Base-by-base conservation (phyloP, 2,113 vertebrate species). In the Atrichornis clamosus region DNA sequence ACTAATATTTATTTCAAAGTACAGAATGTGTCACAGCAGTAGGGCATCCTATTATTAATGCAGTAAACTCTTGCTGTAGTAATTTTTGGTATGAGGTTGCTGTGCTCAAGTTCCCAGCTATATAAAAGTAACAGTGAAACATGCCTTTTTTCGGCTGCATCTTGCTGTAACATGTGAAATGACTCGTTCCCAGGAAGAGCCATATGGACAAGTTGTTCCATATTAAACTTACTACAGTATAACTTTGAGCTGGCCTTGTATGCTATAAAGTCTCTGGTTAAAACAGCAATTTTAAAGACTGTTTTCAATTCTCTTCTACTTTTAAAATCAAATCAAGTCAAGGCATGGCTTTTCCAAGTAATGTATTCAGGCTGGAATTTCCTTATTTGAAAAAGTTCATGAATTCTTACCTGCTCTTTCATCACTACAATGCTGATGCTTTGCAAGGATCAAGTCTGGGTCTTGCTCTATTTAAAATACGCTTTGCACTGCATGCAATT, bases 1-100 rank as follows among this genome's bases (percentile, higher is more conserved):
- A 96, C 97, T 96, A 96, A 96, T 97, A 97, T 97, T 98, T 98
- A 95, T 98, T 97, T 97, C 95, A 88, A 83, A 96, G 96, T 96
- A 83, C 94, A 96, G 97, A 96, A 84, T 77, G 79, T 97, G 95
- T 97, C 96, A 93, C 94, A 95, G 96, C 95, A 93, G 90, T 93
- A 95, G 96, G 96, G 94, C 96, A 97, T 92, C 97, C 97, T 97
- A 52, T 97, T 97, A 97, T 97, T 97, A 97, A 97, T 97, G 95
- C 94, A 87, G 97, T 97, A 98, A 98, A 97, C 96, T 97, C 96
- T 93, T 82, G 82, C 72, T 95, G 93, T 95, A 96, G 94, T 95
- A 93, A 96, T 96, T 93, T 94, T 91, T 90, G 14, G 80, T 95
- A 96, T 90, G 97, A 97, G 73, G 72, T 65, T 82, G 89, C 80